A percentile compares a stretch with the other conserved stretches of the same genome.
Conservation (phyloP, 2,797 vertebrate genomes). For the Chelidonichthys spinosus region DNA sequence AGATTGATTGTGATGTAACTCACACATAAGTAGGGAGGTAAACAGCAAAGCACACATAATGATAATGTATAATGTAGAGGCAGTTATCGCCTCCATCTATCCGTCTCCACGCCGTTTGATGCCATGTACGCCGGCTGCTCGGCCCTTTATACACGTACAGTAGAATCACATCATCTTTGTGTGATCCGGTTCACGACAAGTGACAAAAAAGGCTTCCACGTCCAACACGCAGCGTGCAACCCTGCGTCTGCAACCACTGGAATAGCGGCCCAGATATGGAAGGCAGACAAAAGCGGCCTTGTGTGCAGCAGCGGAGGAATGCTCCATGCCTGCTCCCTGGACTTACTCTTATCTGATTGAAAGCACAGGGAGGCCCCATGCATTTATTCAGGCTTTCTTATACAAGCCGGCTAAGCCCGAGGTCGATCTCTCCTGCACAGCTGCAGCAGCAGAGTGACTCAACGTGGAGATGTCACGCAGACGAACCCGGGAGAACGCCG, state of each 20-base stretch:
- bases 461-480: conserved; percentile 36
- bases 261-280: conserved; percentile 46
- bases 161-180: conserved; percentile 61
- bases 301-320: conserved; percentile 71
- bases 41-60: not conserved
- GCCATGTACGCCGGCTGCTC: not conserved
- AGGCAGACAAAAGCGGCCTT: conserved; percentile 71
- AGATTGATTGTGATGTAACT: conserved; percentile 2
- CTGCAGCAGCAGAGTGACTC: conserved; percentile 30
- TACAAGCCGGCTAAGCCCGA: conserved; percentile 45
- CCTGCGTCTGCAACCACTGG: conserved; percentile 28
- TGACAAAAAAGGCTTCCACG: conserved; percentile 47
- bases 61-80: not conserved
- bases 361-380: conserved; percentile 56
- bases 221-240: conserved; percentile 59
- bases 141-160: conserved; percentile 28
- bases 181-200: conserved; percentile 63
- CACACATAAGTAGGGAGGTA: too few species aligned
- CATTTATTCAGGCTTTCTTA: conserved; percentile 65
- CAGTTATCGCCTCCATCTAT: not conserved
- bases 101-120: not conserved
- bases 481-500: conserved; percentile 26
- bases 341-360: conserved; percentile 79
- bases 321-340: conserved; percentile 65
- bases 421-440: conserved; percentile 39